Evolutionary conservation across 2,888 invertebrate species (phyloP), one percentile per base, ranked within the genome.

Genomic region (Zaprionus lineosus): DNA sequence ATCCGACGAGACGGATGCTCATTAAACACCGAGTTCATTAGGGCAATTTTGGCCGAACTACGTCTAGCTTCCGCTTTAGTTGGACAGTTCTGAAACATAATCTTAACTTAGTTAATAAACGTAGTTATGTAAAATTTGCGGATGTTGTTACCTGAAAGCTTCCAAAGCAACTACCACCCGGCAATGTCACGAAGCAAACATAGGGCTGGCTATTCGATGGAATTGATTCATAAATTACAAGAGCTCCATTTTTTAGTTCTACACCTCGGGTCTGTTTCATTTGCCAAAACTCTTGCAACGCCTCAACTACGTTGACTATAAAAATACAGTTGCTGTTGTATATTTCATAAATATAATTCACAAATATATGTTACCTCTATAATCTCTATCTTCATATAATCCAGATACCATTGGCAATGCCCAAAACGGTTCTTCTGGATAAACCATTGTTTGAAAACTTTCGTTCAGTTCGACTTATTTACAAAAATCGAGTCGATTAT

Each of bases 11-110:
- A 96, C 31, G 97, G 97, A 90, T 98, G 98, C 86, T 98, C 98
- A 89, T 98, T 98, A 91, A 98, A 98, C 41, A 98, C 97, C 6
- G 97, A 97, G 91, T 98, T 98, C 97, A 98, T 98, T 11, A 98
- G 91, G 1, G 98, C 98, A 74, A 98, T 97, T 91, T 98, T 97
- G 1, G 98, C 98, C 0, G 97, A 97, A 84, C 97, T 97, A 75
- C 97, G 92, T 34, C 97, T 92, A 2, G 98, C 98, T 89, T 98
- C 98, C 3, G 97, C 97, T 90, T 98, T 98, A 15, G 97, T 98
- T 1, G 96, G 96, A 88, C 97, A 97, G 89, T 97, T 97, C 94
- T 97, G 15, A 8, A 85, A 44, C 0, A 51, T 2, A 2, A 19
- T 5, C 6, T 6, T 21, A 3, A 12, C 28, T 2, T 2, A 24